Evolutionary conservation across 1,140 invertebrate species (phyloP).

Genomic region (Copidosoma floridanum): DNA sequence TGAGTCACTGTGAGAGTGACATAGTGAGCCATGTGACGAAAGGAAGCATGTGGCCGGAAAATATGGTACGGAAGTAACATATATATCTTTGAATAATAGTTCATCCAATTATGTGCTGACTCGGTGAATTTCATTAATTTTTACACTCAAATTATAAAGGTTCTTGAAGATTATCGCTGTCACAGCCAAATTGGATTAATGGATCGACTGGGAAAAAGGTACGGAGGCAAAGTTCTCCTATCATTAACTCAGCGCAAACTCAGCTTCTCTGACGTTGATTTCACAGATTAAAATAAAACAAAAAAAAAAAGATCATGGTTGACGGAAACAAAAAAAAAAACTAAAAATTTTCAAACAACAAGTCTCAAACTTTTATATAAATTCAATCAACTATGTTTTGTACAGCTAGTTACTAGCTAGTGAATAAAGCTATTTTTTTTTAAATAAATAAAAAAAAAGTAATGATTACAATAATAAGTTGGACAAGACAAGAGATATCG

Average conservation of each 20-base stretch:
- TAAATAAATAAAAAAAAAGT: conserved; percentile 1
- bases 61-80: conserved; percentile 49
- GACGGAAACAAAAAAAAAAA: background rate
- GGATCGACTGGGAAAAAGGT: conserved; percentile 49
- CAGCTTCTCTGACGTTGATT: conserved; percentile 27
- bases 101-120: too few species aligned
- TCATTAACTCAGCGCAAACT: conserved; percentile 39
- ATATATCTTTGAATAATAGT: background rate
- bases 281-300: background rate
- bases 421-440: background rate
- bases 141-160: conserved; percentile 33
- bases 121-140: too few species aligned
- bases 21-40: conserved; percentile 42
- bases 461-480: conserved; percentile 18
- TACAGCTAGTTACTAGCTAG: too few species aligned
- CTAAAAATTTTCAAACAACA: background rate
- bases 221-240: conserved; percentile 49
- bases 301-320: background rate
- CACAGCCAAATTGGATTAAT: conserved; percentile 48
- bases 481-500: background rate
- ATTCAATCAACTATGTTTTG: conserved; percentile 14
- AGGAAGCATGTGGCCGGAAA: conserved; percentile 49
- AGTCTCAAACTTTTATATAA: conserved; percentile 2
- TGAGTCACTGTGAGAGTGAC: conserved; percentile 41
- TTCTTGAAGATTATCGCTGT: conserved; percentile 44